Evolutionary conservation across 2,888 invertebrate species (phyloP).

Genomic region (Serripes groenlandicus): DNA sequence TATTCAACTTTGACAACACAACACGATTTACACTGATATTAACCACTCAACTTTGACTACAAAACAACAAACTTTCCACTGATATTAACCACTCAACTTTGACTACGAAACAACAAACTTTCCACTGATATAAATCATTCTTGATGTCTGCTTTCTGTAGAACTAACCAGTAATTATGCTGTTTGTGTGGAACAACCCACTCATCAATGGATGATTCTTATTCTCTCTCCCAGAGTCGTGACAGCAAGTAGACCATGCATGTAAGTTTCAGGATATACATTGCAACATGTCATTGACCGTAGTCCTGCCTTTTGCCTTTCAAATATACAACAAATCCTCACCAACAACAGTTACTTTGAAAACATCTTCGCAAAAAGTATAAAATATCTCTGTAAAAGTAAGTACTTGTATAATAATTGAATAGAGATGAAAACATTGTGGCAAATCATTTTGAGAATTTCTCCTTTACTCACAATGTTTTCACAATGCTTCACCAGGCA

Average conservation of each 20-base stretch:
- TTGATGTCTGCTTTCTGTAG: too few relatives aligned
- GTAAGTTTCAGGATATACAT: too few relatives aligned
- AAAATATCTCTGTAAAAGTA: neutral
- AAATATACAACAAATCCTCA: too few relatives aligned
- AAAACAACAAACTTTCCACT: neutral
- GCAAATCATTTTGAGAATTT: neutral
- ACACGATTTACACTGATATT: neutral
- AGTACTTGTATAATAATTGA: neutral
- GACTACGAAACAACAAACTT: neutral
- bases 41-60: neutral
- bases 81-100: neutral
- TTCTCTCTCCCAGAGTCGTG: neutral
- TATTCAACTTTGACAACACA: neutral
- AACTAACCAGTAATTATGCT: too few relatives aligned
- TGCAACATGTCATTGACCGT: too few relatives aligned
- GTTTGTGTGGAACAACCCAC: too few relatives aligned
- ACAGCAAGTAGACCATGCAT: neutral
- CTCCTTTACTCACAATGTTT: constrained; percentile 4
- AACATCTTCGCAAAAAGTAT: too few relatives aligned
- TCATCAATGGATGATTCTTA: too few relatives aligned
- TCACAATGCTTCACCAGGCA: neutral
- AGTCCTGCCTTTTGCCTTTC: too few relatives aligned
- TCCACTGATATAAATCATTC: neutral
- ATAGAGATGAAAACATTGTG: neutral
- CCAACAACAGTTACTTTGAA: too few relatives aligned